Evolutionary conservation across 2,797 vertebrate species (phyloP).

Genomic region (Champsocephalus gunnari): DNA sequence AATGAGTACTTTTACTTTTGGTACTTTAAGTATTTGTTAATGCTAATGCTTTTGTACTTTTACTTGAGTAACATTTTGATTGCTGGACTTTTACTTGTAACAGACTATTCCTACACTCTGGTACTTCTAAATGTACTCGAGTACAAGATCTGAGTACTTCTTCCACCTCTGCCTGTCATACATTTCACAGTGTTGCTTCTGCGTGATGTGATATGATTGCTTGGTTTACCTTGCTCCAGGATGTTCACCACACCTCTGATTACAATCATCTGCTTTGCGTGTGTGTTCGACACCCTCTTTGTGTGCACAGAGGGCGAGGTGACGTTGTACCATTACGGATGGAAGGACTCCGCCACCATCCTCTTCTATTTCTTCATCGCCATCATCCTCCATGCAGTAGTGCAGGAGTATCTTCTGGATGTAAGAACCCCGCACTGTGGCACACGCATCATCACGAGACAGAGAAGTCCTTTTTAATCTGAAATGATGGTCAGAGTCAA

Average conservation of each 20-base stretch:
- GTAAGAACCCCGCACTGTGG: constrained; percentile 83
- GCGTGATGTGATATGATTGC: neutral
- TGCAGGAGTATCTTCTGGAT: constrained; percentile 97
- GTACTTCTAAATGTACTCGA: no score
- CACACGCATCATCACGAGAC: neutral
- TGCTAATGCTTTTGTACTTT: no score
- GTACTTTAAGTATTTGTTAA: no score
- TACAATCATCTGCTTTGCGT: constrained; percentile 18
- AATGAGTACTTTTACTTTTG: no score
- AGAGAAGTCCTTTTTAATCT: neutral
- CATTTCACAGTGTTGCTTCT: neutral
- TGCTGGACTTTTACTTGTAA: no score
- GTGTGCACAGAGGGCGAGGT: constrained; percentile 89
- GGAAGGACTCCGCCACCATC: constrained; percentile 93
- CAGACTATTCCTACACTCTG: no score
- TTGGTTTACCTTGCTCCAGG: constrained; percentile 9
- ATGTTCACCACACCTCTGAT: constrained; percentile 30
- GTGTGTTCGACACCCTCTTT: constrained; percentile 23
- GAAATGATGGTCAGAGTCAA: neutral
- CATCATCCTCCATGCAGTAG: constrained; percentile 95
- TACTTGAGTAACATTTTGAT: no score
- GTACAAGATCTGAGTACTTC: no score
- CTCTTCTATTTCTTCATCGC: constrained; percentile 96
- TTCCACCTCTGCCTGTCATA: no score
- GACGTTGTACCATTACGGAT: constrained; percentile 93